A percentile compares a stretch with the other conserved stretches of the same genome.
Evolutionary conservation across 2,113 vertebrate species (phyloP).

Genomic region (Stigmatopora nigra): DNA sequence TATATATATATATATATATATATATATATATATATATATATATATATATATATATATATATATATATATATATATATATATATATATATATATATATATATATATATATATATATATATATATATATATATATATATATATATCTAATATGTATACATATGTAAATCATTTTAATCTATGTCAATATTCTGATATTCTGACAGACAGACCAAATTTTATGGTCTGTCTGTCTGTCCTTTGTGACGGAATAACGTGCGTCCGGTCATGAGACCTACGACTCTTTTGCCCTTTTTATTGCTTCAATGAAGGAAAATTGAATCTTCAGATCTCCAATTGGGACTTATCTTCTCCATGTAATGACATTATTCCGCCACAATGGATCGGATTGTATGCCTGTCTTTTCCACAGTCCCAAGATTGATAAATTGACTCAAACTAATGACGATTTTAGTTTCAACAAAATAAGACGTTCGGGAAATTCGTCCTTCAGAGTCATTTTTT

Average conservation of each 20-base stretch:
- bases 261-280: conserved; percentile 35
- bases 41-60: no score
- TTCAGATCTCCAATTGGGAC: neutral
- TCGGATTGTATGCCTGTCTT: neutral
- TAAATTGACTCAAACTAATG: neutral
- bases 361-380: neutral
- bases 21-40: no score
- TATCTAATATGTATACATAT: no score
- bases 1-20: no score
- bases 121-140: no score
- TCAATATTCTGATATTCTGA: neutral
- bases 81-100: no score
- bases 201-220: neutral
- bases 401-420: neutral
- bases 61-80: no score
- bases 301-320: conserved; percentile 1
- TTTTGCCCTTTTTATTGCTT: neutral
- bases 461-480: neutral
- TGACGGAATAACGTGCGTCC: conserved; percentile 30
- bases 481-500: conserved; percentile 8
- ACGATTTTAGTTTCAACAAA: neutral
- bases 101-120: no score
- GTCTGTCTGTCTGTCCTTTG: neutral
- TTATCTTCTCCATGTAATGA: neutral
- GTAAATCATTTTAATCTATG: no score